Percentiles rank a stretch among this genome's conserved stretches.
These are phyloP conservation scores for Caranx ignobilis DNA, from an alignment of 2,113 vertebrate genomes.

Conservation along the genomic window DNA sequence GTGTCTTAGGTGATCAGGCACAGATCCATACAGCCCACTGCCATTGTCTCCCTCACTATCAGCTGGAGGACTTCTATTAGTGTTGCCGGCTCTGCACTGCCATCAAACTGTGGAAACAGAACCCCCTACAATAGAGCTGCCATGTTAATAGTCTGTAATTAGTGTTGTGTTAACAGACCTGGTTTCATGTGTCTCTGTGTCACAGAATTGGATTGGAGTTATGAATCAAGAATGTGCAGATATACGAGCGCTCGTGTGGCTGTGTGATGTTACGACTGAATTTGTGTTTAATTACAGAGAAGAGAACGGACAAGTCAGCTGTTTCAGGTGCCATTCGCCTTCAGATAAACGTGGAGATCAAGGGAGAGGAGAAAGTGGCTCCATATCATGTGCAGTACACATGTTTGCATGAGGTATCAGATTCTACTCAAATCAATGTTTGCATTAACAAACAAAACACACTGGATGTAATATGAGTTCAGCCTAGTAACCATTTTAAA, in stretches of 20 bases:
- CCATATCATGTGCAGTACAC: conserved; percentile 97
- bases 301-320: conserved; percentile 96
- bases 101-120: conserved; percentile 46
- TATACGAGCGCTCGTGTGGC: neutral
- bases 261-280: neutral
- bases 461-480: neutral
- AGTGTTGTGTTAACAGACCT: conserved; percentile 51
- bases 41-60: conserved; percentile 61
- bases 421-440: neutral
- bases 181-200: conserved; percentile 4
- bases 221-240: conserved; percentile 39
- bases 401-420: conserved; percentile 93
- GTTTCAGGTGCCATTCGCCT: conserved; percentile 97
- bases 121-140: conserved; percentile 60
- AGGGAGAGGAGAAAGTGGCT: conserved; percentile 98
- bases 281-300: conserved; percentile 87
- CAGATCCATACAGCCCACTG: conserved; percentile 53
- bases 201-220: conserved; percentile 7
- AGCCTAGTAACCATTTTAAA: neutral
- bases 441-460: neutral
- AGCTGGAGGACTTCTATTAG: conserved; percentile 63
- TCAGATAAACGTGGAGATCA: conserved; percentile 97
- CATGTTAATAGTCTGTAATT: conserved; percentile 63
- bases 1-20: conserved; percentile 48
- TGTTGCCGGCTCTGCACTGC: conserved; percentile 16